Evolutionary conservation across 2,888 invertebrate genomes (phyloP), one percentile per base, ranked within the genome.

Genomic region (Epinotia demarniana): DNA sequence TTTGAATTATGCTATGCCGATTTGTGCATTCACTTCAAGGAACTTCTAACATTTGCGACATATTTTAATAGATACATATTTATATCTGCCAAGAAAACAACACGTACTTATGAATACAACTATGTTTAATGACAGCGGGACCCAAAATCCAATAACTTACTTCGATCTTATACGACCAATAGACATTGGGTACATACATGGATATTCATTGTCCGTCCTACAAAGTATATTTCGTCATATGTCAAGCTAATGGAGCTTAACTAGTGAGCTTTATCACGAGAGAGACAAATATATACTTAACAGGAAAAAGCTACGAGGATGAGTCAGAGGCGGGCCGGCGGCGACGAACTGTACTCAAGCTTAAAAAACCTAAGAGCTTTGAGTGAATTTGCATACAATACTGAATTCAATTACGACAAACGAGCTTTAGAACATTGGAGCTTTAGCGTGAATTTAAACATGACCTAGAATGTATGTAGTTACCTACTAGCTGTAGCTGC

Each of bases 321-420:
- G 66, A 66, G 53, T 66, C 66, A 66, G 53, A n/a, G 53, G 3
- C 27, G 33, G 39, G 13, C 62, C 13, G 16, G 53, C n/a, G 12
- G 12, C 46, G 12, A 53, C 8, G n/a, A 66, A 66, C 66, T 66
- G 66, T 66, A 66, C 49, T 27, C 53, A 66, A 66, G 66, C 53
- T 33, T 12, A 33, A 53, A 33, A 53, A 53, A 64, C 8, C 16
- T n/a, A 49, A 53, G 12, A 62, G 53, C 66, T 66, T 66, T 16
- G 16, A 53, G 27, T 18, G n/a, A 18, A 66, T 66, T 66, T 53
- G 53, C 66, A 66, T 66, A 66, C 66, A 66, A 66, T 66, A 12
- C 66, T 16, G 27, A 33, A 33, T 62, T 66, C 18, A 12, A 66
- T 18, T 64, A 6, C 18, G 2, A 0, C 18, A 12, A 53, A 11